phyloP scores from a whole-genome alignment of 2,888 invertebrate species.

The Leucozona laternaria region DNA sequence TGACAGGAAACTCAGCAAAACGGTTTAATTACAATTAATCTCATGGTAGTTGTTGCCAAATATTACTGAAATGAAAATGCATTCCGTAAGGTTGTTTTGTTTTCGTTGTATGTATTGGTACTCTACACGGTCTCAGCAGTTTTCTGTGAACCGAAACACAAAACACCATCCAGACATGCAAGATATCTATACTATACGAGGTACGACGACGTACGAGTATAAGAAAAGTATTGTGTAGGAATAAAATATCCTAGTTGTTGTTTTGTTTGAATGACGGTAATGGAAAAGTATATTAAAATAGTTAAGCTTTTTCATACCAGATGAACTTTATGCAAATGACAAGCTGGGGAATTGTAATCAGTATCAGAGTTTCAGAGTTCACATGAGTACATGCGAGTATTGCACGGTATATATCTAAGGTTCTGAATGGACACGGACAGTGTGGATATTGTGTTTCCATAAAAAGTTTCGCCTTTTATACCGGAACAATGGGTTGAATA shows the following conservation, averaged over 20 bases:
- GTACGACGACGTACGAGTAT: too few species aligned
- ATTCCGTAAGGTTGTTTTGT: conserved; percentile 19
- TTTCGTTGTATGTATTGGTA: background rate
- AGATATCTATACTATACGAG: too few species aligned
- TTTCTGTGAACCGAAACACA: background rate
- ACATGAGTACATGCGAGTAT: conserved; percentile 18
- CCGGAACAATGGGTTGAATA: background rate
- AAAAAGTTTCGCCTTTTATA: background rate
- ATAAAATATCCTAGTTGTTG: conserved; percentile 17
- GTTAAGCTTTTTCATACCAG: conserved; percentile 50
- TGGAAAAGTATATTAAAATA: conserved; percentile 57
- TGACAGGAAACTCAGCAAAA: conserved; percentile 68
- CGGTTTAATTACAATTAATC: conserved; percentile 73
- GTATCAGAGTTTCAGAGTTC: conserved; percentile 16
- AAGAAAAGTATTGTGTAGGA: background rate
- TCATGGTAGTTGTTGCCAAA: conserved; percentile 51
- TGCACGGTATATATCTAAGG: too few species aligned
- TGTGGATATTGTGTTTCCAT: background rate
- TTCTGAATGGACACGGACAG: conserved; percentile 10
- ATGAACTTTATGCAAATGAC: conserved; percentile 66
- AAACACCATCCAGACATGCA: background rate
- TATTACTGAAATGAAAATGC: conserved; percentile 14
- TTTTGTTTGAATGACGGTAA: conserved; percentile 45
- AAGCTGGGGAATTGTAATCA: conserved; percentile 60
- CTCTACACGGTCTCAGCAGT: conserved; percentile 2